Percentiles rank a stretch among this genome's conserved stretches.
These are phyloP conservation scores for Stratiolaelaps scimitus DNA, from an alignment of 1,140 invertebrate species.

Conservation along the genomic window DNA sequence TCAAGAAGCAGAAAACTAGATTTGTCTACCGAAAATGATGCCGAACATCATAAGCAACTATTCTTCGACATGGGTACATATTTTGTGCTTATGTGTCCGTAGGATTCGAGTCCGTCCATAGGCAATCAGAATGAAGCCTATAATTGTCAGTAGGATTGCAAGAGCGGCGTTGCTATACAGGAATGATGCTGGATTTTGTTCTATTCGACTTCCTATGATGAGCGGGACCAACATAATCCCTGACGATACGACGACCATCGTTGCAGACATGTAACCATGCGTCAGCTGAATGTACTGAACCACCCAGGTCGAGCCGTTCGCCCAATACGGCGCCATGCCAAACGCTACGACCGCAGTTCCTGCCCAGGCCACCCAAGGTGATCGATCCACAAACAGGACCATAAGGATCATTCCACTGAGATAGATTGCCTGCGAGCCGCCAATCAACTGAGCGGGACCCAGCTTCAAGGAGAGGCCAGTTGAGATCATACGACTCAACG, in stretches of 20 bases:
- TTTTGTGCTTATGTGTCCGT: background rate
- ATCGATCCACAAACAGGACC: background rate
- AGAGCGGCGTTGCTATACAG: background rate
- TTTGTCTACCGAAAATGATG: too few relatives aligned
- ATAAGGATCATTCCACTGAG: background rate
- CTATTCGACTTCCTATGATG: too few relatives aligned
- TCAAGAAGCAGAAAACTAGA: too few relatives aligned
- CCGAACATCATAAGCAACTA: too few relatives aligned
- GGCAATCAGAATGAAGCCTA: background rate
- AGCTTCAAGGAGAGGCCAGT: constrained; percentile 11
- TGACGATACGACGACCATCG: background rate
- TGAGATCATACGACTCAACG: background rate
- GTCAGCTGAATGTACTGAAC: constrained; percentile 3
- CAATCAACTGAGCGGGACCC: background rate
- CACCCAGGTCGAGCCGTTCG: background rate
- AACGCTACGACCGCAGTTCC: constrained; percentile 3
- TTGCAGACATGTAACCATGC: background rate
- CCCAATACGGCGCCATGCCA: background rate
- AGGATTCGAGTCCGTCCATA: background rate
- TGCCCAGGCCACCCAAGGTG: background rate
- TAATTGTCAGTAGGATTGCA: background rate
- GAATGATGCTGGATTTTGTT: constrained; percentile 9
- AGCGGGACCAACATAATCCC: too few relatives aligned
- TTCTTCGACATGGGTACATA: too few relatives aligned
- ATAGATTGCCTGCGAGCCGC: background rate